Evolutionary conservation across 1,140 invertebrate genomes (phyloP).

Genomic region (Eufriesea mexicana): DNA sequence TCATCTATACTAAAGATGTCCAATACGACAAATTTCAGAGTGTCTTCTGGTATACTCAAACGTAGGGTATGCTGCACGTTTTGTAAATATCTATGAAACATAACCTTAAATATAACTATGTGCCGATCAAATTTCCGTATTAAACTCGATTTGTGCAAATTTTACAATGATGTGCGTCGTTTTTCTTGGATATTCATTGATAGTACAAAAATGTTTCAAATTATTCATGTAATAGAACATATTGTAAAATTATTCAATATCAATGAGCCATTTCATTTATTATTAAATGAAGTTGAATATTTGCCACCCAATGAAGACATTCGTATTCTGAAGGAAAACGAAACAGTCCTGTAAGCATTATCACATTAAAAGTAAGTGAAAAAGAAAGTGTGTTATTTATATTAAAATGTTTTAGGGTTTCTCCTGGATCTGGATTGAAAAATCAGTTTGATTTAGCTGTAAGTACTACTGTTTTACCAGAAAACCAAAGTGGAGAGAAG

Average conservation of each 20-base stretch:
- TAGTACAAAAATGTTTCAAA: slow-evolving; percentile 54
- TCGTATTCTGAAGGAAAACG: slow-evolving; percentile 65
- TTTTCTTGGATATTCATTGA: slow-evolving; percentile 71
- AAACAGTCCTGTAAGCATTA: slow-evolving; percentile 62
- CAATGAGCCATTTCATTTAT: slow-evolving; percentile 67
- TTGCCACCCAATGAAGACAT: slow-evolving; percentile 73
- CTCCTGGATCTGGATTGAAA: slow-evolving; percentile 59
- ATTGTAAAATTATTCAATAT: slow-evolving; percentile 69
- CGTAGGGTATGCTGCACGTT: too few species aligned
- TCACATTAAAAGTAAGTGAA: background rate
- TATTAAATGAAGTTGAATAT: slow-evolving; percentile 64
- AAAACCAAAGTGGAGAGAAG: background rate
- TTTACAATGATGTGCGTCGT: slow-evolving; percentile 65
- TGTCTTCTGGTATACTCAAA: too few species aligned
- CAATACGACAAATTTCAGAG: too few species aligned
- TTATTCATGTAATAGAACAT: slow-evolving; percentile 65
- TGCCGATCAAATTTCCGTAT: slow-evolving; percentile 65
- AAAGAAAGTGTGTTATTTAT: background rate
- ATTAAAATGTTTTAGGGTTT: slow-evolving; percentile 54
- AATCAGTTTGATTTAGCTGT: background rate
- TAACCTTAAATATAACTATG: slow-evolving; percentile 15
- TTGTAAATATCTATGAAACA: background rate
- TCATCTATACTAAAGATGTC: too few species aligned
- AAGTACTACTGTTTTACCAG: background rate
- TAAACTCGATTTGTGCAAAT: slow-evolving; percentile 70